Evolutionary conservation across 2,888 invertebrate genomes (phyloP), one percentile per base, ranked within the genome.

Genomic region (Diadegma fenestrale): DNA sequence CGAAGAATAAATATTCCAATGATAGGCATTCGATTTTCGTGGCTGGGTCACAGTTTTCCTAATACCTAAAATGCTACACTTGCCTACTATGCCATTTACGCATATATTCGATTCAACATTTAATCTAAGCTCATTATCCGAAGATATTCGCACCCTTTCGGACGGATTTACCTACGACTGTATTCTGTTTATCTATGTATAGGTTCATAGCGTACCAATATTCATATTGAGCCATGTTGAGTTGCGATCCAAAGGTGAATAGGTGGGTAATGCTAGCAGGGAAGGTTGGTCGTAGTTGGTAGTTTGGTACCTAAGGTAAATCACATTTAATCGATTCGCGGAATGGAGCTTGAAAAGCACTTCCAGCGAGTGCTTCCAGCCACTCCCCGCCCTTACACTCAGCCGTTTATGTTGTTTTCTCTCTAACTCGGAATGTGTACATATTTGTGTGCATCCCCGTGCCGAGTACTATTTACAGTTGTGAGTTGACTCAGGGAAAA

Each of bases 321-420:
- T 89, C 87, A 89, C 87, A 77, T 87, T 87, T 88, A 89, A 90
- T 90, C 89, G 89, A 84, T 89, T 88, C 88, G 66, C 48, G 76
- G 89, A 88, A 89, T 88, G 76, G 71, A 84, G 82, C 30, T 72
- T 82, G 76, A 81, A 85, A 81, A 81, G 84, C 84, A 78, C 81
- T 51, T 69, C 68, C 68, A 68, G 41, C 51, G 51, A 77, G 63
- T 81, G 43, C 78, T 63, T 68, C 63, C 26, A 61, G 68, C 68
- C 77, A 45, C 73, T 61, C 51, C 72, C 43, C 73, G 48, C 41
- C 17, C 76, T 26, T 48, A 12, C 58, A 69, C 82, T 75, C 68
- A 64, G 66, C 45, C 63, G 58, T 77, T 71, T 58, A 83, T 73
- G 54, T 71, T 45, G 54, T 58, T 76, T 69, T 72, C 80, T 66